These are phyloP conservation scores for Saimiri boliviensis DNA, from an alignment of 2,113 vertebrate species.

Conservation along the genomic window DNA sequence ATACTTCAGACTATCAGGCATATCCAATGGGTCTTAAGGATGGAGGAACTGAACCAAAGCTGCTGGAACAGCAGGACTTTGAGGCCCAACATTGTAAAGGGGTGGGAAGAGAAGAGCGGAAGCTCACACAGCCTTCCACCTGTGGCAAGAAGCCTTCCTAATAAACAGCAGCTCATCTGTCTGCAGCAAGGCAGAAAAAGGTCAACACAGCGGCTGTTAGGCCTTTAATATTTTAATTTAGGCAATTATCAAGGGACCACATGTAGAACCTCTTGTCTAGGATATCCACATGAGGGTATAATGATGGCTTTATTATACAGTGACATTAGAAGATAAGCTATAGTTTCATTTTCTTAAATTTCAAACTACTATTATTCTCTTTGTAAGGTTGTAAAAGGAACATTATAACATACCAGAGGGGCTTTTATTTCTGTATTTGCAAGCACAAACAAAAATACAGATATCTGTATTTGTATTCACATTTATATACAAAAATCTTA, in stretches of 20 bases:
- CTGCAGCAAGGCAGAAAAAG: slow-evolving; percentile 86
- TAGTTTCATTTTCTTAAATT: slow-evolving; percentile 75
- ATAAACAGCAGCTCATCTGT: slow-evolving; percentile 87
- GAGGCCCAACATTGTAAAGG: slow-evolving; percentile 58
- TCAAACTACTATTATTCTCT: not conserved
- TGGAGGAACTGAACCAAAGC: slow-evolving; percentile 78
- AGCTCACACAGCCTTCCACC: slow-evolving; percentile 82
- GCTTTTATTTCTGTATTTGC: not conserved
- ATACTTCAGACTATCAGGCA: slow-evolving; percentile 74
- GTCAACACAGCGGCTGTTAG: slow-evolving; percentile 85
- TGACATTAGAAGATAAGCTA: slow-evolving; percentile 83
- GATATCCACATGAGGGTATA: slow-evolving; percentile 84
- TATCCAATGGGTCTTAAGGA: slow-evolving; percentile 73
- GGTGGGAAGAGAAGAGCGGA: slow-evolving; percentile 74
- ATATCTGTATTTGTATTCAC: not conserved
- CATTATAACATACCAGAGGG: not conserved
- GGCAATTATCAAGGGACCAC: slow-evolving; percentile 86
- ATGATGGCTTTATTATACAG: slow-evolving; percentile 88
- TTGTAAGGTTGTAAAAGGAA: slow-evolving; percentile 23
- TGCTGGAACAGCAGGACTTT: slow-evolving; percentile 80
- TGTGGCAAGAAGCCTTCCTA: slow-evolving; percentile 82
- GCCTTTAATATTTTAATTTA: slow-evolving; percentile 91
- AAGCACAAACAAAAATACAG: slow-evolving; percentile 9
- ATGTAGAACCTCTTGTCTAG: slow-evolving; percentile 88
- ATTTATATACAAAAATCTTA: not conserved